Conservation (phyloP, 2,113 vertebrate species). For the Marcusenius ussheri region DNA sequence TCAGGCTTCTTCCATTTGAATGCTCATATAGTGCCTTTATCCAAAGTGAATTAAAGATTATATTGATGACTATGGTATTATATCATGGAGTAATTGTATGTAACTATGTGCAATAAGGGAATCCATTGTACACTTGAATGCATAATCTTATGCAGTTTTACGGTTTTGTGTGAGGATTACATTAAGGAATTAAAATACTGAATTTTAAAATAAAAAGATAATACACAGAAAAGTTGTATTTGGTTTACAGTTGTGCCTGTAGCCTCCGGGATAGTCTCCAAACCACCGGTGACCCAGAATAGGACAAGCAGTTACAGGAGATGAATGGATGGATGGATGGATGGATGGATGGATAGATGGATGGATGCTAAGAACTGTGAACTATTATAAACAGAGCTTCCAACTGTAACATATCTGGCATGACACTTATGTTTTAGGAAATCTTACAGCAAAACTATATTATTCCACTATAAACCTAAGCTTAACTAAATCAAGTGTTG, state of each 20-base stretch:
- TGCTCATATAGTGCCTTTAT: neutral
- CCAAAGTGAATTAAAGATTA: neutral
- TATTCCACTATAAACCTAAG: neutral
- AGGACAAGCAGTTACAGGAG: neutral
- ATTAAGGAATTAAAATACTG: neutral
- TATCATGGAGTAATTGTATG: neutral
- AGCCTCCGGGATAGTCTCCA: neutral
- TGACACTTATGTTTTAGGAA: neutral
- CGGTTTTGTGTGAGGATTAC: neutral
- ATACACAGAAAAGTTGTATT: neutral
- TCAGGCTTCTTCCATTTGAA: neutral
- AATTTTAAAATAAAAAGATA: neutral
- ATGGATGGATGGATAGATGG: neutral
- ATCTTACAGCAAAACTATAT: neutral
- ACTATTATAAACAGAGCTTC: neutral
- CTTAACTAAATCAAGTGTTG: neutral
- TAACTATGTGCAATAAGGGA: neutral
- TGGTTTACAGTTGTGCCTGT: neutral
- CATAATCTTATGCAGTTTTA: neutral
- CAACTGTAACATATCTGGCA: neutral
- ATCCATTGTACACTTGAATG: neutral
- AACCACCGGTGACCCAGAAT: neutral
- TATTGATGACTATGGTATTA: neutral
- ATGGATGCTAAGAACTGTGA: neutral
- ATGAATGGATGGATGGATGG: neutral